Base-by-base conservation (phyloP, 2,888 invertebrate species). In the Polyommatus iphigenia region DNA sequence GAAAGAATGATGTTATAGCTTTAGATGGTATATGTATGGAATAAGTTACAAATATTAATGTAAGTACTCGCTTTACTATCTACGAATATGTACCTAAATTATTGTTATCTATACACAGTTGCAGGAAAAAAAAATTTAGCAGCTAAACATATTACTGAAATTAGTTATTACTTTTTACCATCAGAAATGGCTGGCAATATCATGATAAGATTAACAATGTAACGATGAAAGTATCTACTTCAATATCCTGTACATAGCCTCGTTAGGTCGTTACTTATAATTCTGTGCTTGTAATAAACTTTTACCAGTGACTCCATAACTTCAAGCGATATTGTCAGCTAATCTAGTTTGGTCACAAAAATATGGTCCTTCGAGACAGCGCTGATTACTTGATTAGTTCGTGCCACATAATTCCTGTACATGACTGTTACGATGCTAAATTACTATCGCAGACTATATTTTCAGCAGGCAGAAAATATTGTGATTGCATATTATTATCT, bases 361-460 rank as follows among this genome's bases (percentile, higher is more conserved):
- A 20, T 29, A 24, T 54, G 50, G 75, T 75, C 54, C 50, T 41
- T 18, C 46, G 50, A 54, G 50, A 18, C 50, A 24, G 73, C 32
- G 15, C 75, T 75, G 50, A 75, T n/a, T n/a, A n/a, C n/a, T n/a
- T n/a, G n/a, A n/a, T 75, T 75, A 54, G 15, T 75, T 75, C 29
- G 75, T 18, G 46, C 20, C 50, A 54, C 75, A 18, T 75, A 54
- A 20, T 29, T 75, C 73, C 18, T 24, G 24, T 50, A n/a, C n/a
- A 72, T 73, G 29, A 73, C 50, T 73, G 73, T 13, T 73, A 20
- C 10, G 24, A 15, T 20, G 20, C 18, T 5, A 36, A n/a, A 36
- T 41, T 36, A 41, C 20, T 36, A 57, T 67, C 67, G 15, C 15
- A 20, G 24, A 4, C 7, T 29, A 32, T 67, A 29, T 67, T 5